Evolutionary conservation across 2,888 invertebrate species (phyloP).

Genomic region (Diabrotica balteata): DNA sequence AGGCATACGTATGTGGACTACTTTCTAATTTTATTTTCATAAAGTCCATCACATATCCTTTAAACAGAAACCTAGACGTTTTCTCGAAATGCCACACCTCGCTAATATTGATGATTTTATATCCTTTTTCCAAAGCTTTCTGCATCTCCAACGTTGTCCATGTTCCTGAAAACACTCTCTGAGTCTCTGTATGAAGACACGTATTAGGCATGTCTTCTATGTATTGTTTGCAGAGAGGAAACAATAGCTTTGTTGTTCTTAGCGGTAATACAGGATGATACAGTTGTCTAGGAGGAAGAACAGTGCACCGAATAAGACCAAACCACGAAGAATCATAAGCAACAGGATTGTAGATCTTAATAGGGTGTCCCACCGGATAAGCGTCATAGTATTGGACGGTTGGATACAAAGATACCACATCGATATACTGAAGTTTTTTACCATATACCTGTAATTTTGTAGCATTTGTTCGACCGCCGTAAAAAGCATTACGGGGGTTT

Average conservation of each 20-base stretch:
- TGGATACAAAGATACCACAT: conserved; percentile 35
- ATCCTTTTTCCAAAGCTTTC: too few species aligned
- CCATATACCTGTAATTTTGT: too few species aligned
- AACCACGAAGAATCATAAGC: conserved; percentile 40
- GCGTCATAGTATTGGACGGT: conserved; percentile 40
- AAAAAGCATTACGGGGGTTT: too few species aligned
- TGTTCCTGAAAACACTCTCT: too few species aligned
- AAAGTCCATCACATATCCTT: conserved; percentile 36
- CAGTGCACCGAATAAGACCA: conserved; percentile 41
- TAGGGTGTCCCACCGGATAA: conserved; percentile 39
- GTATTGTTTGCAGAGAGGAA: background rate
- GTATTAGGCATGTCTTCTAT: background rate
- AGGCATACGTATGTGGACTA: conserved; percentile 13
- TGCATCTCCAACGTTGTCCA: too few species aligned
- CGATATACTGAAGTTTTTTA: too few species aligned
- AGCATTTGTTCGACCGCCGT: too few species aligned
- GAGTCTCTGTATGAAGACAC: background rate
- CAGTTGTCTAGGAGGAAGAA: conserved; percentile 35
- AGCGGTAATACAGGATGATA: conserved; percentile 33
- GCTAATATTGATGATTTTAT: too few species aligned
- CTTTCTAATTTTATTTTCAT: conserved; percentile 10
- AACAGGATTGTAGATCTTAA: conserved; percentile 36
- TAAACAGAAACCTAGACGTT: conserved; percentile 11
- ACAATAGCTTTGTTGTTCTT: background rate
- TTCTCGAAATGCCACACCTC: background rate